Percentiles rank a stretch among this genome's conserved stretches.
Evolutionary conservation across 2,113 vertebrate genomes (phyloP).

Genomic region (Xyliphius kryptos): DNA sequence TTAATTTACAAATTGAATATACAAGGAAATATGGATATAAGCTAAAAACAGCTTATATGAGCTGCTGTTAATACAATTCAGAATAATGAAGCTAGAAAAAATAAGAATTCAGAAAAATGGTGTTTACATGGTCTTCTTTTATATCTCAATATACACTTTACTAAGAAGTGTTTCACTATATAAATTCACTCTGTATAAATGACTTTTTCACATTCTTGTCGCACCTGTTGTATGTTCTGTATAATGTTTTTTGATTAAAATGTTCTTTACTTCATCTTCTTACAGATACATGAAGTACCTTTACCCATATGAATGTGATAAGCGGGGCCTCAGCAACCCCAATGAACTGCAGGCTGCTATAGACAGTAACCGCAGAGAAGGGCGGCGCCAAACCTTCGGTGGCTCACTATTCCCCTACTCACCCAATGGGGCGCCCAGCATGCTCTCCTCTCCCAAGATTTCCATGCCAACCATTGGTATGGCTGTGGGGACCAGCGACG

Average conservation of each 20-base stretch:
- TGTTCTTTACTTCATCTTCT: background rate
- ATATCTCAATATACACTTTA: too few species aligned
- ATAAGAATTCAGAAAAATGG: too few species aligned
- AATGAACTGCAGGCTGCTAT: constrained; percentile 95
- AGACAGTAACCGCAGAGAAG: constrained; percentile 90
- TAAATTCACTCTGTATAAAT: background rate
- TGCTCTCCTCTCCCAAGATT: constrained; percentile 86
- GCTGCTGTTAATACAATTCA: too few species aligned
- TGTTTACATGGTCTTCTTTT: too few species aligned
- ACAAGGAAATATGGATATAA: too few species aligned
- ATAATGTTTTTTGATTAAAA: background rate
- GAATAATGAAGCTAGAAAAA: too few species aligned
- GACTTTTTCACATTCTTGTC: background rate
- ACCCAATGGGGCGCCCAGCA: constrained; percentile 75
- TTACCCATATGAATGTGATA: constrained; percentile 96
- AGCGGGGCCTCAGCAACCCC: constrained; percentile 87
- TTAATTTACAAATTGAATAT: too few species aligned
- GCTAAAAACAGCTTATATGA: too few species aligned
- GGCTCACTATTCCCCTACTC: constrained; percentile 90
- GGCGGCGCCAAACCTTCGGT: constrained; percentile 86
- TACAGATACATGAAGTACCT: constrained; percentile 97
- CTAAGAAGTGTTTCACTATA: too few species aligned
- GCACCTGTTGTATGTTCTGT: background rate
- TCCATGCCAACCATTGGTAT: constrained; percentile 67
- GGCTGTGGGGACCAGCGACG: constrained; percentile 74